Evolutionary conservation across 2,797 vertebrate species (phyloP).

Genomic region (Sphenodon punctatus): DNA sequence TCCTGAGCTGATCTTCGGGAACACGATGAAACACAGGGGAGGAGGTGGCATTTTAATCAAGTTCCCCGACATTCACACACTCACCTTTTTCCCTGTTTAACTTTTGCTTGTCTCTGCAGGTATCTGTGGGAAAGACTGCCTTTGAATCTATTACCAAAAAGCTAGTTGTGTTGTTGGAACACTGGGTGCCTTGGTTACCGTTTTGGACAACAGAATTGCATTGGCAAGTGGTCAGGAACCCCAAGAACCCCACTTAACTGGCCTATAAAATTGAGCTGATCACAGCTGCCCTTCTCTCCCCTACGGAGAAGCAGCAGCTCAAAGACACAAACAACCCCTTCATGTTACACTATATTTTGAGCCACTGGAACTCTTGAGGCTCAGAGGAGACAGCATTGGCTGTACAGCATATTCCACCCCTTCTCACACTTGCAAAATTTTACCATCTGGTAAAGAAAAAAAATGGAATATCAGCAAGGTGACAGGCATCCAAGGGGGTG

Average conservation of each 20-base stretch:
- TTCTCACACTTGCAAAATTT: background rate
- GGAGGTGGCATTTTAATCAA: too few relatives aligned
- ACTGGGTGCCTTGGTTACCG: background rate
- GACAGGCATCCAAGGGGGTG: background rate
- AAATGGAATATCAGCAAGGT: background rate
- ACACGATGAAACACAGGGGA: too few relatives aligned
- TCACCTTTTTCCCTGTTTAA: background rate
- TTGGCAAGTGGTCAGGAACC: background rate
- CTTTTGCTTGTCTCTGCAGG: fast-evolving
- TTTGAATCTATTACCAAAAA: background rate
- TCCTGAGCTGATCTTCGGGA: too few relatives aligned
- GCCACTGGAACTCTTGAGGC: background rate
- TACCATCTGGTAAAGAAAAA: background rate
- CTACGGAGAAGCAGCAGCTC: background rate
- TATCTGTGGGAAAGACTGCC: too few relatives aligned
- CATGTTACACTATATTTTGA: background rate
- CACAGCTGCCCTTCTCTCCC: fast-evolving
- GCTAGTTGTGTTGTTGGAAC: background rate
- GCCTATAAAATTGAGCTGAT: background rate
- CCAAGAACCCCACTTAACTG: background rate
- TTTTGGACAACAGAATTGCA: background rate
- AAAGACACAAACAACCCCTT: background rate
- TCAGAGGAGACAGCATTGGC: background rate
- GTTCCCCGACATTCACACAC: too few relatives aligned
- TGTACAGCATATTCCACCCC: background rate